phyloP scores from a whole-genome alignment of 2,113 vertebrate genomes.

The Mustela nigripes region DNA sequence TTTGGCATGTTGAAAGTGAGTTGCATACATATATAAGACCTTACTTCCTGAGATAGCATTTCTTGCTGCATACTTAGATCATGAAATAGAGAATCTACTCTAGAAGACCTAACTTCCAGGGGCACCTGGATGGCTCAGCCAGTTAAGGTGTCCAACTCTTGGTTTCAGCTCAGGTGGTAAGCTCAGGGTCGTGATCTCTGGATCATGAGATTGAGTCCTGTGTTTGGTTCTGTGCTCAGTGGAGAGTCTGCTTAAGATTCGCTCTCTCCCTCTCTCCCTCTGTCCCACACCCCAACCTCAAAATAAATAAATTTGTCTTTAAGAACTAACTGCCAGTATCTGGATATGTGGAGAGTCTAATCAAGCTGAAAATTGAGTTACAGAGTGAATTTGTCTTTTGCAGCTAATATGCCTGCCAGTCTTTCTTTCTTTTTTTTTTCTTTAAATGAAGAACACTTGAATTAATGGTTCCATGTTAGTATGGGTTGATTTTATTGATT shows the following conservation, averaged over 20 bases:
- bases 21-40: not conserved
- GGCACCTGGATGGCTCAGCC: not conserved
- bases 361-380: conserved; percentile 61
- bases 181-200: not conserved
- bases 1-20: conserved; percentile 19
- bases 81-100: conserved; percentile 22
- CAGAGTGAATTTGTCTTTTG: conserved; percentile 46
- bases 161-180: not conserved
- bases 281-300: not conserved
- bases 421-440: not conserved
- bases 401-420: conserved; percentile 14
- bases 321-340: conserved; percentile 33
- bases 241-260: not conserved
- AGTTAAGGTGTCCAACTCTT: not conserved
- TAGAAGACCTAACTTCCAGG: conserved; percentile 11
- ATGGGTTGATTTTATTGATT: conserved; percentile 65
- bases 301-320: not conserved
- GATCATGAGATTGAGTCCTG: not conserved
- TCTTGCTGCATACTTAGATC: conserved; percentile 58
- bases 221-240: not conserved
- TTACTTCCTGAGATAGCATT: conserved; percentile 22
- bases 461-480: conserved; percentile 63
- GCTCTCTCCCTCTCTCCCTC: not conserved
- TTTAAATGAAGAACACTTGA: not conserved
- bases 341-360: conserved; percentile 58